Evolutionary conservation across 2,113 vertebrate species (phyloP).

Genomic region (Himantopus leucocephalus): DNA sequence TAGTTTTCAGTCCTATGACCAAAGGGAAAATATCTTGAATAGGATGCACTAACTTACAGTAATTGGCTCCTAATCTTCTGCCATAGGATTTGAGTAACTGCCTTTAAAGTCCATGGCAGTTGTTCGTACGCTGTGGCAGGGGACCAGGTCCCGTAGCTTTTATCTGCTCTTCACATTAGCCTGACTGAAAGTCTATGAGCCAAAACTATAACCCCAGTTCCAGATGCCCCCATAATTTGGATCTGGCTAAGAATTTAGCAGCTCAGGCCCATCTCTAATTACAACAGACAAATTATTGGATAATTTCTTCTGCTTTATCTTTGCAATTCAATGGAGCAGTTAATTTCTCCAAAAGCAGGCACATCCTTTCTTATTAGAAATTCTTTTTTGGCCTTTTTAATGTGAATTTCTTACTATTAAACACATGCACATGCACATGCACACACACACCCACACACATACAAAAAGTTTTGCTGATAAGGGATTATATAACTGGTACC

Average conservation of each 20-base stretch:
- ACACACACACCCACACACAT: background rate
- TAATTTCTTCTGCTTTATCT: constrained; percentile 79
- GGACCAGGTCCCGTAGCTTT: constrained; percentile 29
- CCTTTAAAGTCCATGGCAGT: background rate
- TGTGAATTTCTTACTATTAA: constrained; percentile 59
- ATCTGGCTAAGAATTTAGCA: constrained; percentile 37
- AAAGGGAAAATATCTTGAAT: background rate
- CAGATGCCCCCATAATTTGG: constrained; percentile 34
- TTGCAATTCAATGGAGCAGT: constrained; percentile 77
- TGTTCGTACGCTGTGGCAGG: background rate
- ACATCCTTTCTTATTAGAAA: constrained; percentile 73
- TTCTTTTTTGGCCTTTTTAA: constrained; percentile 66
- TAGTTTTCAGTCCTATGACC: background rate
- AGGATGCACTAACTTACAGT: background rate
- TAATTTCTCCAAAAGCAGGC: constrained; percentile 75
- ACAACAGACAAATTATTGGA: constrained; percentile 75
- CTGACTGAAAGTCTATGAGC: constrained; percentile 18
- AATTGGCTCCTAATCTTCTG: constrained; percentile 1
- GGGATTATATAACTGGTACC: constrained; percentile 58
- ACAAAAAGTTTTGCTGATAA: constrained; percentile 48
- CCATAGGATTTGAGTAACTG: background rate
- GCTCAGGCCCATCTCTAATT: constrained; percentile 57
- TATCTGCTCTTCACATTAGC: constrained; percentile 58
- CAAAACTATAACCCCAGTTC: constrained; percentile 1
- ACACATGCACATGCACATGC: background rate